Conservation (phyloP, 2,797 vertebrate species). For the Helostoma temminkii region DNA sequence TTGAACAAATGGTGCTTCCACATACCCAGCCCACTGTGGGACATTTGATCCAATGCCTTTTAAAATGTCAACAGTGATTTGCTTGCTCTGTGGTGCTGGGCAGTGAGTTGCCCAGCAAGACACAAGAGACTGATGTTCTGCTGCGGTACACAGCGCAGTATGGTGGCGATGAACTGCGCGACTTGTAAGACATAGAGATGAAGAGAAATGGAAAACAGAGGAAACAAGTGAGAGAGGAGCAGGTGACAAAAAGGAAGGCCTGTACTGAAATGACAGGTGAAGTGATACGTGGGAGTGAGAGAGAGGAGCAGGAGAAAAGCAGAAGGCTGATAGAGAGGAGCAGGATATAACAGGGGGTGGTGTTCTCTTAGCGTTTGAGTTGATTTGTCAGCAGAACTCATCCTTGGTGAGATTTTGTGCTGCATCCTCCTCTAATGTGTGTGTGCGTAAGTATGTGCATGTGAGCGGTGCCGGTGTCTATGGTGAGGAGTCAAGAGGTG, state of each 20-base stretch:
- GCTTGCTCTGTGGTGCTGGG: conserved; percentile 70
- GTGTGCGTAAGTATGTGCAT: conserved; percentile 31
- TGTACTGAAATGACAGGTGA: conserved; percentile 57
- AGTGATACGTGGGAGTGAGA: conserved; percentile 57
- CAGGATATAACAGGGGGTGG: conserved; percentile 38
- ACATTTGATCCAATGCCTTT: conserved; percentile 82
- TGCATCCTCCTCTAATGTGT: conserved; percentile 46
- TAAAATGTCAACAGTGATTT: conserved; percentile 85
- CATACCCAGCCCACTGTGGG: conserved; percentile 68
- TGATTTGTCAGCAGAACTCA: conserved; percentile 77
- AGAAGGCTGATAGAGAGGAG: conserved; percentile 44
- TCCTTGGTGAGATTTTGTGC: conserved; percentile 57
- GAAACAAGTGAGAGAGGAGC: conserved; percentile 37
- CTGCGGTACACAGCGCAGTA: conserved; percentile 51
- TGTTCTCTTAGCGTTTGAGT: conserved; percentile 46
- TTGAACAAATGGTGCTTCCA: conserved; percentile 77
- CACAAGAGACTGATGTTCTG: conserved; percentile 68
- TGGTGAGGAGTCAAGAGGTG: conserved; percentile 74
- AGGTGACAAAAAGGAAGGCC: conserved; percentile 56
- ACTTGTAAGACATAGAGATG: conserved; percentile 53
- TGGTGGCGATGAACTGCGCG: conserved; percentile 62
- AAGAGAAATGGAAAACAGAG: conserved; percentile 56
- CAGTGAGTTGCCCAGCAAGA: conserved; percentile 67
- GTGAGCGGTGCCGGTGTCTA: conserved; percentile 48
- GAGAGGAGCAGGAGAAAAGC: conserved; percentile 23